Evolutionary conservation across 2,888 invertebrate genomes (phyloP).

Genomic region (Rotaria socialis): DNA sequence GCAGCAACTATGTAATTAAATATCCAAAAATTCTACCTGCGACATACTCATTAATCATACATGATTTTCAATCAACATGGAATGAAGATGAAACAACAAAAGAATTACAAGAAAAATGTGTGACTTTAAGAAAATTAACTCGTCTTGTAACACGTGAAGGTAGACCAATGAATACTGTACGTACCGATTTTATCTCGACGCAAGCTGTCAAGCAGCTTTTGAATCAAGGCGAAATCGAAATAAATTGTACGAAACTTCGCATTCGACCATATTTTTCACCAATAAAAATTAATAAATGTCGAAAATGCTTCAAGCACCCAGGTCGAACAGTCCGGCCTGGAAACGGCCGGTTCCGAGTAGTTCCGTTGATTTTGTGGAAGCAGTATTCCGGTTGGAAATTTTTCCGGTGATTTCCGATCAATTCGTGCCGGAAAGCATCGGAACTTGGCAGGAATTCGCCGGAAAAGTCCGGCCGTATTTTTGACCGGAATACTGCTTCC

Average conservation of each 20-base stretch:
- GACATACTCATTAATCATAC: background rate
- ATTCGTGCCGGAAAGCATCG: no score
- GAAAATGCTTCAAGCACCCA: background rate
- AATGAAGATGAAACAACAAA: background rate
- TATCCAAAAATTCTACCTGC: background rate
- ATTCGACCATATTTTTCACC: background rate
- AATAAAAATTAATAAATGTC: background rate
- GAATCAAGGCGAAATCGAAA: background rate
- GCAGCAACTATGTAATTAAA: background rate
- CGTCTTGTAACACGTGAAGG: background rate
- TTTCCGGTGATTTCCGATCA: no score
- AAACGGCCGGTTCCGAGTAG: no score
- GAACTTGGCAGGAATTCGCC: no score
- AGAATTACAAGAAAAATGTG: background rate
- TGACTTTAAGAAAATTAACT: background rate
- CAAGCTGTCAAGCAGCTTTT: background rate
- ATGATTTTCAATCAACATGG: background rate
- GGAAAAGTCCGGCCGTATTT: no score
- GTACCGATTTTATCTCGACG: background rate
- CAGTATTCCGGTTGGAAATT: no score
- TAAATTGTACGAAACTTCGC: background rate
- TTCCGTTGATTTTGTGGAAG: no score
- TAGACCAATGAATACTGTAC: background rate
- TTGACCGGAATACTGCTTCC: no score
- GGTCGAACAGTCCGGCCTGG: no score